phyloP scores from a whole-genome alignment of 2,113 vertebrate species.

The Malurus alboscapulatus region DNA sequence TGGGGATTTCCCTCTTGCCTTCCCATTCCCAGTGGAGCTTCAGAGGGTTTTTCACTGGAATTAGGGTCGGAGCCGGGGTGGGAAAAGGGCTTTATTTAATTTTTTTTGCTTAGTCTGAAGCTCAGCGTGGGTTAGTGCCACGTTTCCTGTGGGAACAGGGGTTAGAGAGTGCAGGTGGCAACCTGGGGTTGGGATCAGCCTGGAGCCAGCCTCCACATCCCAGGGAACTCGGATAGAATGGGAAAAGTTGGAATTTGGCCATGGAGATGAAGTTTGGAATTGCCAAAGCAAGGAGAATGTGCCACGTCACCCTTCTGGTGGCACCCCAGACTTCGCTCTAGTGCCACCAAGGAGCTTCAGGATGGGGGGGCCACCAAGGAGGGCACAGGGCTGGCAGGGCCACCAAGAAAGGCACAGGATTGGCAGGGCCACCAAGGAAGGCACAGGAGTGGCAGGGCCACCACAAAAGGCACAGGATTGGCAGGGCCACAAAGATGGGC shows the following conservation, averaged over 20 bases:
- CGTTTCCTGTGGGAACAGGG: fast-evolving
- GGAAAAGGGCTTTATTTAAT: background rate
- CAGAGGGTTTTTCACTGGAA: background rate
- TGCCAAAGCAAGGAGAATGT: background rate
- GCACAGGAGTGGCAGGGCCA: background rate
- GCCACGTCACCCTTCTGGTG: background rate
- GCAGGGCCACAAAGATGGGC: background rate
- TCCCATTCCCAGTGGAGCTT: background rate
- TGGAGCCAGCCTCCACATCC: fast-evolving
- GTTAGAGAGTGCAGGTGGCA: background rate
- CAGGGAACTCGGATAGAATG: fast-evolving
- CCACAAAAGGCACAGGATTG: background rate
- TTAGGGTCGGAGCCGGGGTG: background rate
- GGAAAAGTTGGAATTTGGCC: background rate
- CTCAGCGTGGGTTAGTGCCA: background rate
- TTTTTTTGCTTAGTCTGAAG: background rate
- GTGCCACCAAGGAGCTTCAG: background rate
- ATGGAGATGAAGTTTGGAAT: background rate
- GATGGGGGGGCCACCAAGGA: background rate
- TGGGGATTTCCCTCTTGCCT: background rate
- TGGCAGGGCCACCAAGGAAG: background rate
- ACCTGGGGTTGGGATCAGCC: fast-evolving
- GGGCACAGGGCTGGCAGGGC: background rate
- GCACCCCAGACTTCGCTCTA: too few relatives aligned
- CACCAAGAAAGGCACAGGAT: background rate